A percentile compares a stretch with the other conserved stretches of the same genome.
These are phyloP conservation scores for Platichthys stellatus DNA, from an alignment of 2,113 vertebrate species.

Conservation along the genomic window DNA sequence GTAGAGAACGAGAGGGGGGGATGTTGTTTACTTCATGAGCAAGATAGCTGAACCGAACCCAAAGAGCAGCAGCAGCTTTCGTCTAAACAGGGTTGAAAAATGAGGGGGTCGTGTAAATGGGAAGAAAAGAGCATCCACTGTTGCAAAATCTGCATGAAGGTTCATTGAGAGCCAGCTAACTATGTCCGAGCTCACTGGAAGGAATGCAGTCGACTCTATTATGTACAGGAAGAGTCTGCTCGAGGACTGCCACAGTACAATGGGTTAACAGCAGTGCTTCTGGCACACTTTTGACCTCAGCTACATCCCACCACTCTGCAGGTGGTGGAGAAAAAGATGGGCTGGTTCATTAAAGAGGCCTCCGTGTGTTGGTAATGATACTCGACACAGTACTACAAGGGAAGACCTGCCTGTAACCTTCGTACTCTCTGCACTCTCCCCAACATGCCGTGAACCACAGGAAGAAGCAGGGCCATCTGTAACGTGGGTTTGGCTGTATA, in stretches of 20 bases:
- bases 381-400: constrained; percentile 53
- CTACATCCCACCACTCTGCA: constrained; percentile 65
- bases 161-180: constrained; percentile 58
- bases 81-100: constrained; percentile 42
- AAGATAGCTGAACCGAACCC: constrained; percentile 24
- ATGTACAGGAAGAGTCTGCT: constrained; percentile 67
- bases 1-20: constrained; percentile 25
- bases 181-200: constrained; percentile 59
- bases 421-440: constrained; percentile 34
- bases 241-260: constrained; percentile 62
- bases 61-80: constrained; percentile 31
- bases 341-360: constrained; percentile 62
- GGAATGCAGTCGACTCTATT: constrained; percentile 64
- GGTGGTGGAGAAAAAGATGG: constrained; percentile 65
- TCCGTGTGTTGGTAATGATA: constrained; percentile 61
- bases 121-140: constrained; percentile 63
- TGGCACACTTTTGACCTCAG: constrained; percentile 72
- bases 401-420: constrained; percentile 56
- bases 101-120: constrained; percentile 34
- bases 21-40: constrained; percentile 57
- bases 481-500: constrained; percentile 51
- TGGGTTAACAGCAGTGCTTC: constrained; percentile 70
- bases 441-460: constrained; percentile 41
- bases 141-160: constrained; percentile 59
- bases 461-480: constrained; percentile 70